These are phyloP conservation scores for Philotrypesis tridentata DNA, from an alignment of 1,140 invertebrate species.

Conservation along the genomic window DNA sequence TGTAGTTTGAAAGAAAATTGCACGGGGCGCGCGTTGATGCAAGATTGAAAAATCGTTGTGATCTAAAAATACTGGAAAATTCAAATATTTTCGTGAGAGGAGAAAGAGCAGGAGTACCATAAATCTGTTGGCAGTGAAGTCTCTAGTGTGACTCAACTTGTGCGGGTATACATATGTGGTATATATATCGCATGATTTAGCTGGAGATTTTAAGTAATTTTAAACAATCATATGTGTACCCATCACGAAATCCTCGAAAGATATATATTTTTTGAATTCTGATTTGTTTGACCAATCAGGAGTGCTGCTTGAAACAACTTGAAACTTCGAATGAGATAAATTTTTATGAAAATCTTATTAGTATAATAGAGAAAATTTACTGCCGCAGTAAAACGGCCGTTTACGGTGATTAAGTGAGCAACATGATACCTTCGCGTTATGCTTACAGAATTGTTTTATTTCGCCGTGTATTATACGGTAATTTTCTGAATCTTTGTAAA, in stretches of 20 bases:
- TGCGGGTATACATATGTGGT: too few relatives aligned
- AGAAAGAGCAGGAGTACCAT: background rate
- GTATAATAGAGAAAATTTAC: background rate
- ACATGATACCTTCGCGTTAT: background rate
- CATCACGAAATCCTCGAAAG: too few relatives aligned
- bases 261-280: too few relatives aligned
- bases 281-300: too few relatives aligned
- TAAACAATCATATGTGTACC: too few relatives aligned
- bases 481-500: background rate
- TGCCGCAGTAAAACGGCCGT: background rate
- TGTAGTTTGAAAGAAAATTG: background rate
- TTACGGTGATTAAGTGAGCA: background rate
- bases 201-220: too few relatives aligned
- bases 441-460: background rate
- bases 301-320: too few relatives aligned
- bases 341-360: background rate
- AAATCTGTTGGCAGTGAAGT: background rate
- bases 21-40: background rate
- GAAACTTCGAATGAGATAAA: too few relatives aligned
- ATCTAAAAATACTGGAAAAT: background rate
- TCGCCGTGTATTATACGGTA: background rate
- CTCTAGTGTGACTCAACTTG: too few relatives aligned
- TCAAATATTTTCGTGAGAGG: background rate
- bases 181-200: too few relatives aligned
- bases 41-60: constrained; percentile 20